Evolutionary conservation across 2,888 invertebrate species (phyloP).

Genomic region (Chymomyza caudatula): DNA sequence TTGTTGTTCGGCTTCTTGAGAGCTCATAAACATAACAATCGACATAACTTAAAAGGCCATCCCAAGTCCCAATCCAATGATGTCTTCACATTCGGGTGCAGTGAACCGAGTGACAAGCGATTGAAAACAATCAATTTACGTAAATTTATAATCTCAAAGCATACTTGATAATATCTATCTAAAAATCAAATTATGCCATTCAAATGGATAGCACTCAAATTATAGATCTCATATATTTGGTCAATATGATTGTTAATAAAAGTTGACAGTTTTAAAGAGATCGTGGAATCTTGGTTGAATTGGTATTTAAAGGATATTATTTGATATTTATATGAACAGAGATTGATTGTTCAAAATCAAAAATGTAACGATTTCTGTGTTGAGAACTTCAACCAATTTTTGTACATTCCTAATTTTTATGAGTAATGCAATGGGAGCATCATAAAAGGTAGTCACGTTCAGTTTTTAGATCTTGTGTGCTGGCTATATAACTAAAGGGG

Average conservation of each 20-base stretch:
- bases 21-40: constrained; percentile 63
- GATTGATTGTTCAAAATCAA: too few species aligned
- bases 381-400: too few species aligned
- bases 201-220: neutral
- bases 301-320: too few species aligned
- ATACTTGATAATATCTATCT: too few species aligned
- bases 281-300: neutral
- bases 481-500: too few species aligned
- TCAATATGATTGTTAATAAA: neutral
- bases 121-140: neutral
- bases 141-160: neutral
- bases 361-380: too few species aligned
- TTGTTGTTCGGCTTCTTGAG: neutral
- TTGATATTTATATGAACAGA: too few species aligned
- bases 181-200: neutral
- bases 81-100: neutral
- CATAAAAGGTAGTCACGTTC: too few species aligned
- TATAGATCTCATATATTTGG: neutral
- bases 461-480: too few species aligned
- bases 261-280: neutral
- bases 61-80: neutral
- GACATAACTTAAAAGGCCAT: neutral
- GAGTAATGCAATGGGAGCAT: too few species aligned
- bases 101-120: neutral
- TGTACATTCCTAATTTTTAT: too few species aligned